A percentile compares a stretch with the other conserved stretches of the same genome.
These are phyloP conservation scores for Rhagonycha lutea DNA, from an alignment of 2,888 invertebrate species.

Conservation along the genomic window DNA sequence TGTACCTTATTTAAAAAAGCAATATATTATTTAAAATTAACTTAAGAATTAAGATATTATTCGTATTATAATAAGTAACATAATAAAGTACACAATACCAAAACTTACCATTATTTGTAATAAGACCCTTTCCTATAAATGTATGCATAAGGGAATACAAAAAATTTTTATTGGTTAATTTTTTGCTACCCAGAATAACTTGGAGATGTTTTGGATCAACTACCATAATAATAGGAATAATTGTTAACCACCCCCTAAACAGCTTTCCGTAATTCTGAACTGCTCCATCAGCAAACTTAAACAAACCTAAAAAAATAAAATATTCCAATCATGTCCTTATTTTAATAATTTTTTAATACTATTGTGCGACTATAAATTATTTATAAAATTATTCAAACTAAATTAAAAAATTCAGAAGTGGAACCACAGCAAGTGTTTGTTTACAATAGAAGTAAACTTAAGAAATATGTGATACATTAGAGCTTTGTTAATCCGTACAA, in stretches of 20 bases:
- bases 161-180: slow-evolving; percentile 60
- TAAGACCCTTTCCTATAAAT: slow-evolving; percentile 64
- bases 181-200: slow-evolving; percentile 57
- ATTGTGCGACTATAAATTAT: too few relatives aligned
- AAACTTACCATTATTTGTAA: slow-evolving; percentile 59
- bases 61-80: too few relatives aligned
- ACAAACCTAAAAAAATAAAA: slow-evolving; percentile 52
- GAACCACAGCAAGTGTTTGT: too few relatives aligned
- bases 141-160: slow-evolving; percentile 62
- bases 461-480: too few relatives aligned
- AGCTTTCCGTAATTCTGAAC: slow-evolving; percentile 57
- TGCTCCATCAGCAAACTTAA: slow-evolving; percentile 51
- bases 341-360: neutral
- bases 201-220: slow-evolving; percentile 62
- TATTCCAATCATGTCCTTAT: neutral
- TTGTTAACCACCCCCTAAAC: slow-evolving; percentile 59
- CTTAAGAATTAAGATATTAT: too few relatives aligned
- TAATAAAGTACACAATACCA: too few relatives aligned
- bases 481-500: too few relatives aligned
- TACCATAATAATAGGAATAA: slow-evolving; percentile 60
- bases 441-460: too few relatives aligned
- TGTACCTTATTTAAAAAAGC: too few relatives aligned
- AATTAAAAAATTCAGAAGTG: too few relatives aligned
- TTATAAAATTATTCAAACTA: too few relatives aligned
- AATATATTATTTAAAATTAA: too few relatives aligned